Base-by-base conservation (phyloP, 64 coral and sea anemone genomes). In the Montipora sp. region DNA sequence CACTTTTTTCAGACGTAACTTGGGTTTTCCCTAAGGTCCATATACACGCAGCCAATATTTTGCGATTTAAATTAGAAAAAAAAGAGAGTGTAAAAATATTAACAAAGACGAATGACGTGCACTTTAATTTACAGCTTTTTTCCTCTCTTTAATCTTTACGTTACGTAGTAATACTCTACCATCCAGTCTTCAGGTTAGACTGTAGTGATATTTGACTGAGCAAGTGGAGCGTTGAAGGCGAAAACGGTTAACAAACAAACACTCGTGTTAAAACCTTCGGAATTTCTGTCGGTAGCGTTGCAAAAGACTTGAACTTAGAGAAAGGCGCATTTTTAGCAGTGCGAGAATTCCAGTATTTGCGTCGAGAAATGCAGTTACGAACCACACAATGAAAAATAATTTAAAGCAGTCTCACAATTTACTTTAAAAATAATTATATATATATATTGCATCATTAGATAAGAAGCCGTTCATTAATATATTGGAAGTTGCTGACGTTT, bases 11-110 rank as follows among this genome's bases (percentile, higher is more conserved):
- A 4, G 27, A n/a, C 44, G 81, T 47, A 9, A 46, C 44, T 8
- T 65, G 82, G 61, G 8, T 85, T 85, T 85, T 85, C 63, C 82
- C 82, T 3, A 59, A 63, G 14, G 14, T 63, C 13, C n/a, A 15
- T 46, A 43, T 16, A 11, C 13, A 16, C 18, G 8, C 16, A 50
- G 15, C 12, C 1, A 7, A 19, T 78, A 77, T 77, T 48, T 48
- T 44, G 23, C 12, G 43, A 2, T 0, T 77, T 77, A 49, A 18
- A 77, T 47, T 48, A 49, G 5, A 49, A 5, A 48, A 5, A 36
- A 36, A 36, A 36, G 36, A 36, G 36, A 36, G 16, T 19, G 75
- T 13, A 18, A 49, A 78, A 48, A 50, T 50, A 49, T 14, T n/a
- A 78, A 78, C 45, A 8, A 6, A 3, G 46, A 78, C 75, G 23